Percentiles rank a stretch among this genome's conserved stretches.
These are phyloP conservation scores for Drosophila meridiana DNA, from an alignment of 2,888 invertebrate species.

Conservation along the genomic window DNA sequence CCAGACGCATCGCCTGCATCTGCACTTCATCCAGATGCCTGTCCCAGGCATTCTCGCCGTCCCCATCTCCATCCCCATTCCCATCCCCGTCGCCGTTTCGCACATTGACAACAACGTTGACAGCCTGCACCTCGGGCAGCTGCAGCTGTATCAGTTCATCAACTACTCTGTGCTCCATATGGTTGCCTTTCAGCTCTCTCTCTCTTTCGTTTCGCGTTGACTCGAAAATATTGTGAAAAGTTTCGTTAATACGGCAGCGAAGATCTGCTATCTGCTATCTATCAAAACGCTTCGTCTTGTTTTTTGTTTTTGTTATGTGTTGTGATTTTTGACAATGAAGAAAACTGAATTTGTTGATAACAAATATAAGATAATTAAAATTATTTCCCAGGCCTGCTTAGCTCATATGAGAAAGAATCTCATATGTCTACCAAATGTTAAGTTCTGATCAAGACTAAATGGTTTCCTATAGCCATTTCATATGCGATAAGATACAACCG, in stretches of 20 bases:
- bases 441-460: constrained; percentile 24
- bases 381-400: constrained; percentile 34
- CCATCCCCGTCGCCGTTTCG: constrained; percentile 19
- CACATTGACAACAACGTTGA: constrained; percentile 19
- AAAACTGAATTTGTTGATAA: constrained; percentile 20
- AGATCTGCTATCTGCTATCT: constrained; percentile 23
- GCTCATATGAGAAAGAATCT: background rate
- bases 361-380: constrained; percentile 9
- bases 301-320: constrained; percentile 11
- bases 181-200: background rate
- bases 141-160: constrained; percentile 26
- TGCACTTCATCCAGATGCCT: constrained; percentile 37
- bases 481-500: constrained; percentile 54
- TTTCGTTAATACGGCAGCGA: constrained; percentile 65
- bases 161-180: constrained; percentile 15
- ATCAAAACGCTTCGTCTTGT: constrained; percentile 13
- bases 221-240: constrained; percentile 8
- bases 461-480: constrained; percentile 40
- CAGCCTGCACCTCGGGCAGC: constrained; percentile 19
- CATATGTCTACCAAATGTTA: constrained; percentile 13
- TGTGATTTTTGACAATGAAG: constrained; percentile 2
- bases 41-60: constrained; percentile 13
- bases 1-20: constrained; percentile 29
- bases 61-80: constrained; percentile 11
- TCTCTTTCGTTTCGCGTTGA: background rate